Evolutionary conservation across 1,140 invertebrate species (phyloP), one percentile per base, ranked within the genome.

Genomic region (Drosophila baimaii): DNA sequence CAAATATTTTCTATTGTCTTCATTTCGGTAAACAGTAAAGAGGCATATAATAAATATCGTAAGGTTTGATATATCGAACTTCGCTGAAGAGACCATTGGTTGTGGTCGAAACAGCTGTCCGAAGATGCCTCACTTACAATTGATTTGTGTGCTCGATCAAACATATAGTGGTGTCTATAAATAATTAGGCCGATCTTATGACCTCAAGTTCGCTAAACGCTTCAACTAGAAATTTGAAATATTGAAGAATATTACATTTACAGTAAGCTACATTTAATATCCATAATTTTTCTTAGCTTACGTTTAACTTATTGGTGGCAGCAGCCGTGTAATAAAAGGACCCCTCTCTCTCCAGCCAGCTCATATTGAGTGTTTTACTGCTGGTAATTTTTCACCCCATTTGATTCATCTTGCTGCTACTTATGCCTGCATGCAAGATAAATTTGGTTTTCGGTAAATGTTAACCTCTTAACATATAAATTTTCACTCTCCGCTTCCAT

Each of bases 401-500:
- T 70, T 70, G 33, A 57, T 70, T 33, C 19, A 46, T 33, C 17
- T 27, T 39, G 5, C 27, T 12, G n/a, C 41, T 46, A 37, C 33
- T 37, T 31, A 21, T 25, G 23, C 29, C 31, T 17, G 29, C 19
- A 19, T 46, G 19, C 8, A 5, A n/a, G 41, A 71, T 71, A 71
- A 39, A 71, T 71, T 71, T 43, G 51, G 25, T 33, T 21, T 10
- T 54, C 33, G 64, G 15, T 27, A 25, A 39, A 69, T 55, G 49
- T 69, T 71, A 70, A 70, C 68, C 65, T 57, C 43, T 39, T 56
- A 49, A 39, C 69, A 71, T 58, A 71, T 58, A 71, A 70, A 71
- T 71, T 72, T 72, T 71, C 69, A 72, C 69, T 71, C 27, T 58
- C 12, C 62, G n/a, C 59, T 66, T 76, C 33, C 62, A 76, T 76